Evolutionary conservation across 2,113 vertebrate genomes (phyloP).

Genomic region (Zingel zingel): DNA sequence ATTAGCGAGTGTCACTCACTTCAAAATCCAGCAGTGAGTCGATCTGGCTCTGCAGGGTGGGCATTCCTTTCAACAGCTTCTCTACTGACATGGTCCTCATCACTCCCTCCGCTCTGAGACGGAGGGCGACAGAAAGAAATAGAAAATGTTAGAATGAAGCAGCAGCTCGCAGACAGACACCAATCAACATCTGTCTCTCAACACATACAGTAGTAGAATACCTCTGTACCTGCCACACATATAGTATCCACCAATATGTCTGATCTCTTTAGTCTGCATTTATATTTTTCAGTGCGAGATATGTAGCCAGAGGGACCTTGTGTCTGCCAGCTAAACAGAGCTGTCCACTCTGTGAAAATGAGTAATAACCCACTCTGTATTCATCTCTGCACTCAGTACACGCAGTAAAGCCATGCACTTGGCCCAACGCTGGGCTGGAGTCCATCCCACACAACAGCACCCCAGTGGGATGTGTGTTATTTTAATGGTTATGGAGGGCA

Average conservation of each 20-base stretch:
- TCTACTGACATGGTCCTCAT: slow-evolving; percentile 98
- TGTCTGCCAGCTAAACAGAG: slow-evolving; percentile 50
- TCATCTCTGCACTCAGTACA: slow-evolving; percentile 36
- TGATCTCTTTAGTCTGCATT: slow-evolving; percentile 7
- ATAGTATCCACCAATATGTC: slow-evolving; percentile 8
- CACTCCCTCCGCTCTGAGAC: slow-evolving; percentile 92
- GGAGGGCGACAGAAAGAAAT: slow-evolving; percentile 10
- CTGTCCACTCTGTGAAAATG: slow-evolving; percentile 34
- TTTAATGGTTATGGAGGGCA: background rate
- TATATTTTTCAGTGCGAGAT: slow-evolving; percentile 27
- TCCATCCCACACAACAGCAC: slow-evolving; percentile 12
- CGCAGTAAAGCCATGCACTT: slow-evolving; percentile 19
- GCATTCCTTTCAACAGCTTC: slow-evolving; percentile 97
- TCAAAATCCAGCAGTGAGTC: slow-evolving; percentile 98
- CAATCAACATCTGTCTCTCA: background rate
- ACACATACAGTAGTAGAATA: background rate
- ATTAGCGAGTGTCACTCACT: slow-evolving; percentile 83
- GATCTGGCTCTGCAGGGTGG: slow-evolving; percentile 95
- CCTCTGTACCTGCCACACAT: slow-evolving; percentile 3
- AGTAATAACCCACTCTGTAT: slow-evolving; percentile 52
- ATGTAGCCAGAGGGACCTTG: slow-evolving; percentile 29
- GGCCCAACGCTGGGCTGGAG: slow-evolving; percentile 3
- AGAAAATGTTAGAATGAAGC: background rate
- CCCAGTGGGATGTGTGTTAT: slow-evolving; percentile 27
- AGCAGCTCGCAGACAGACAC: background rate